Base-by-base conservation (phyloP, 2,888 invertebrate species). In the Philaethria dido region DNA sequence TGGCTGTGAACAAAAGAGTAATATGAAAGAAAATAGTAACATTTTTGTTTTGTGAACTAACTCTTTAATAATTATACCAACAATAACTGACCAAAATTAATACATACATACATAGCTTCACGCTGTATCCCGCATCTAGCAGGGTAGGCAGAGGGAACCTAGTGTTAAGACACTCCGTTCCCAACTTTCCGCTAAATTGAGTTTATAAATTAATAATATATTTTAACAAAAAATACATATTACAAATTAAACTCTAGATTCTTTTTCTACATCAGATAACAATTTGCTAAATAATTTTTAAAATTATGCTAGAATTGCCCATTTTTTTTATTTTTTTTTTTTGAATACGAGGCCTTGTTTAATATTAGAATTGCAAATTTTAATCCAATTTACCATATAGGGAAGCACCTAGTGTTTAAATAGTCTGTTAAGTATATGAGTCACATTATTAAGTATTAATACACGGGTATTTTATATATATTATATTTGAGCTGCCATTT, bases 381-480 rank as follows among this genome's bases (percentile, higher is more conserved):
- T 4, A 54, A 20, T 39, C 39, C 20, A 8, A 20, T 39, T 44
- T 25, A 22, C 5, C 1, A 25, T 42, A 11, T 59, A 25, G 5
- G 1, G 44, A 42, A 25, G 59, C 59, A 59, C 59, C 16, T 59
- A 44, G 59, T 59, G 25, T 59, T 44, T 44, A 42, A 22, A 59
- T 44, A 59, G 22, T 57, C 16, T 45, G 14, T 6, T 63, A 48
- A 64, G 45, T 45, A 22, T 39, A 25, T 18, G n/a, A 54, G 45
- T 45, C 39, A 18, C 62, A 14, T 20, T 33, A n/a, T 20, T 14
- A 45, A 63, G 42, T 64, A 55, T 64, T 45, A 55, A 39, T 57
- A 64, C 20, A 64, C 55, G 55, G 47, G 55, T 64, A 64, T 64
- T 64, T 16, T 64, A 47, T 47, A 36, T 57, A 44, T 44, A 50